Conservation (phyloP, 2,888 invertebrate genomes). For the Blastobasis adustella region DNA sequence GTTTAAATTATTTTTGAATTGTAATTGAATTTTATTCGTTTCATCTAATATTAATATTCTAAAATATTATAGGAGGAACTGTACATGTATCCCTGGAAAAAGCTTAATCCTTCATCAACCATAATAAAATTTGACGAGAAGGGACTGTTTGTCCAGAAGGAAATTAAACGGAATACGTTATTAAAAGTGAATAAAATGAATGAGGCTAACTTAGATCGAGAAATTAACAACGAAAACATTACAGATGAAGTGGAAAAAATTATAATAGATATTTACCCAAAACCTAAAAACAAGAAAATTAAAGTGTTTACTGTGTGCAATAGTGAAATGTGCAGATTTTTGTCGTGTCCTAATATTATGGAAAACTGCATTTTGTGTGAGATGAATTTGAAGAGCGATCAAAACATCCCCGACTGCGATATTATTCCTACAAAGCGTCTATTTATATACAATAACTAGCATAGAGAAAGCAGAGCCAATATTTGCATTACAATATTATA, state of each 20-base stretch:
- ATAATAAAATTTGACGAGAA: conserved; percentile 34
- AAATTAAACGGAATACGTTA: background rate
- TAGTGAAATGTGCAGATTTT: conserved; percentile 35
- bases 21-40: background rate
- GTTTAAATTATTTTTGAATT: background rate
- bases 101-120: conserved; percentile 23
- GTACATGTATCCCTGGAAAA: conserved; percentile 44
- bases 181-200: background rate
- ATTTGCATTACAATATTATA: no score
- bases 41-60: background rate
- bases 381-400: conserved; percentile 12
- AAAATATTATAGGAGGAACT: conserved; percentile 23
- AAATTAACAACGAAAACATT: background rate
- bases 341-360: conserved; percentile 37
- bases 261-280: conserved; percentile 10
- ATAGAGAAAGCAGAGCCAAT: no score
- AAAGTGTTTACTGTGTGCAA: conserved; percentile 42
- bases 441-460: background rate
- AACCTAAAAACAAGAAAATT: conserved; percentile 11
- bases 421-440: conserved; percentile 26
- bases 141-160: conserved; percentile 25
- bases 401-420: conserved; percentile 26
- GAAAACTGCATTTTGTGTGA: conserved; percentile 44
- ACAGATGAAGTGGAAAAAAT: conserved; percentile 3
- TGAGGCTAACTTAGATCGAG: background rate